Conservation (phyloP, 2,888 invertebrate species). For the Strigamia crassipes region DNA sequence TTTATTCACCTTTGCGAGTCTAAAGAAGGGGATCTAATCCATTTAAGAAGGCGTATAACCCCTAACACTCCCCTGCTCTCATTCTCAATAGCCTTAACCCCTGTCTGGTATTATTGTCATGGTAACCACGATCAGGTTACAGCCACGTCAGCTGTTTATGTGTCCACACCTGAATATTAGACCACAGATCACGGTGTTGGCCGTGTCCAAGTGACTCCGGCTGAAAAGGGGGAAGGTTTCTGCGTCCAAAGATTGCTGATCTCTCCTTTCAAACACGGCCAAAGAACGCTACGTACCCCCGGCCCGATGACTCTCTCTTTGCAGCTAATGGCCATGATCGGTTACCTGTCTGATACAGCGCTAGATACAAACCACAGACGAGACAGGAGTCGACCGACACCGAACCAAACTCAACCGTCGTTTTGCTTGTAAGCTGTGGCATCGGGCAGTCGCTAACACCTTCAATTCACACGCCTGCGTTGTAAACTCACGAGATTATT, state of each 20-base stretch:
- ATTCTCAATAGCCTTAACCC: constrained; percentile 8
- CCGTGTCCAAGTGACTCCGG: background rate
- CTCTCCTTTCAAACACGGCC: background rate
- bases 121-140: constrained; percentile 17
- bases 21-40: constrained; percentile 15
- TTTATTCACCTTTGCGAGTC: background rate
- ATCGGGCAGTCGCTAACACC: background rate
- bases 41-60: constrained; percentile 21
- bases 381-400: constrained; percentile 12
- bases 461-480: background rate
- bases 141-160: constrained; percentile 8
- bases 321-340: constrained; percentile 11
- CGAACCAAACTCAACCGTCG: background rate
- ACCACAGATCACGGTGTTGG: constrained; percentile 16
- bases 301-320: constrained; percentile 10
- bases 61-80: constrained; percentile 7
- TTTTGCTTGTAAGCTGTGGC: background rate
- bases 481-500: too few relatives aligned
- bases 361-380: constrained; percentile 21
- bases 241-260: constrained; percentile 4
- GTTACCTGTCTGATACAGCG: constrained; percentile 21
- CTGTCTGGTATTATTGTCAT: background rate
- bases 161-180: constrained; percentile 21
- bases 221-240: background rate
- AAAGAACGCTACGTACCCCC: constrained; percentile 13